Conservation (phyloP, 2,888 invertebrate genomes). For the Drosophila yooni region DNA sequence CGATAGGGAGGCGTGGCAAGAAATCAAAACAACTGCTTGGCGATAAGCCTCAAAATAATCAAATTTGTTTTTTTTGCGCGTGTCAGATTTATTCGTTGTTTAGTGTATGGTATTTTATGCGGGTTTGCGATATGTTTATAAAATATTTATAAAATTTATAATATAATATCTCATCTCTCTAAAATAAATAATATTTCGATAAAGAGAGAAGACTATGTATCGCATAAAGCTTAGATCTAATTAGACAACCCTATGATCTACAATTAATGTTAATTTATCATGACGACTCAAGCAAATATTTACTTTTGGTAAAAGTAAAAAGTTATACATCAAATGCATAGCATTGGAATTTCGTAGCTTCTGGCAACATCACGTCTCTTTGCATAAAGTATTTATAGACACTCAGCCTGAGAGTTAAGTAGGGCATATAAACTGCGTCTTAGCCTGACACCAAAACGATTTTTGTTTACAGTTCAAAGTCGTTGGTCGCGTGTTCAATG, state of each 20-base stretch:
- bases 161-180: not conserved
- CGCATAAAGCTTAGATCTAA: not conserved
- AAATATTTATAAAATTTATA: not conserved
- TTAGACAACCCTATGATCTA: not conserved
- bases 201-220: no score
- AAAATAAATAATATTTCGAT: not conserved
- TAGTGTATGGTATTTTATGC: constrained; percentile 8
- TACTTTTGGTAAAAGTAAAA: not conserved
- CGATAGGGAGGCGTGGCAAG: constrained; percentile 43
- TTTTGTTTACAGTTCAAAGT: constrained; percentile 66
- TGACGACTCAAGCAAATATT: constrained; percentile 6
- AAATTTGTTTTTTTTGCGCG: not conserved
- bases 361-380: constrained; percentile 15
- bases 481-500: constrained; percentile 69
- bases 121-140: not conserved
- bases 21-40: constrained; percentile 13
- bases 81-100: not conserved
- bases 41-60: constrained; percentile 34
- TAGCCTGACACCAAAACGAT: constrained; percentile 40
- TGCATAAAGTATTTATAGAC: constrained; percentile 17
- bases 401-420: constrained; percentile 36
- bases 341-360: constrained; percentile 14
- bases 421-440: constrained; percentile 70
- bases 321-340: not conserved
- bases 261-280: not conserved